These are phyloP conservation scores for Phyto melanocephala DNA, from an alignment of 2,888 invertebrate species.

Conservation along the genomic window DNA sequence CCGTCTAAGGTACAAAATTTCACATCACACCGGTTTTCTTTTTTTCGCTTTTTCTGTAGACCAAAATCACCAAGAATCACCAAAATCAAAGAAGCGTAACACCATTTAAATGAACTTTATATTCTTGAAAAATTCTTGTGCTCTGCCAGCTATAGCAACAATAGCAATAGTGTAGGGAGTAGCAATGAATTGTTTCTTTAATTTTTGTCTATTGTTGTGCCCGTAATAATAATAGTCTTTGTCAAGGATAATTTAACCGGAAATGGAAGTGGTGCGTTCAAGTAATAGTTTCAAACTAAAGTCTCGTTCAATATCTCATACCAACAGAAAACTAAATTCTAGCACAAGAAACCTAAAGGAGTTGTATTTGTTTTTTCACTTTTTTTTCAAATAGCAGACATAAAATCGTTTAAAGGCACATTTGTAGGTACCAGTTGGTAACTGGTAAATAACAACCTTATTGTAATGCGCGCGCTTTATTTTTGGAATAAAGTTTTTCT, in stretches of 20 bases:
- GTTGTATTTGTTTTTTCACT: background rate
- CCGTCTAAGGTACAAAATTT: constrained; percentile 46
- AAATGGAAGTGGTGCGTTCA: constrained; percentile 63
- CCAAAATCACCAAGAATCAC: background rate
- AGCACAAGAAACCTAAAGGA: background rate
- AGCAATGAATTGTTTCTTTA: constrained; percentile 31
- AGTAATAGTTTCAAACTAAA: constrained; percentile 65
- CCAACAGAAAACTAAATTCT: constrained; percentile 42
- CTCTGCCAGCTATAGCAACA: background rate
- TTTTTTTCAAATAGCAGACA: constrained; percentile 3
- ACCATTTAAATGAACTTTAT: background rate
- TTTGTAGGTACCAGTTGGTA: constrained; percentile 58
- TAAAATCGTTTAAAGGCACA: constrained; percentile 10
- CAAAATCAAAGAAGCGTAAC: constrained; percentile 13
- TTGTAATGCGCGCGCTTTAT: constrained; percentile 62
- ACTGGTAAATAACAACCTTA: constrained; percentile 36
- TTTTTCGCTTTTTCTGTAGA: background rate
- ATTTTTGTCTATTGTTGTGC: constrained; percentile 39
- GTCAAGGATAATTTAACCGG: constrained; percentile 64
- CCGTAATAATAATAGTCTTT: constrained; percentile 43
- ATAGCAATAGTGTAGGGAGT: background rate
- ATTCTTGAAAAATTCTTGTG: background rate
- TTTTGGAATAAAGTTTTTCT: constrained; percentile 1
- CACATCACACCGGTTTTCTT: constrained; percentile 20
- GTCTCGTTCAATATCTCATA: constrained; percentile 52